Conservation (phyloP, 2,113 vertebrate genomes). For the Rhinopomastus cyanomelas region DNA sequence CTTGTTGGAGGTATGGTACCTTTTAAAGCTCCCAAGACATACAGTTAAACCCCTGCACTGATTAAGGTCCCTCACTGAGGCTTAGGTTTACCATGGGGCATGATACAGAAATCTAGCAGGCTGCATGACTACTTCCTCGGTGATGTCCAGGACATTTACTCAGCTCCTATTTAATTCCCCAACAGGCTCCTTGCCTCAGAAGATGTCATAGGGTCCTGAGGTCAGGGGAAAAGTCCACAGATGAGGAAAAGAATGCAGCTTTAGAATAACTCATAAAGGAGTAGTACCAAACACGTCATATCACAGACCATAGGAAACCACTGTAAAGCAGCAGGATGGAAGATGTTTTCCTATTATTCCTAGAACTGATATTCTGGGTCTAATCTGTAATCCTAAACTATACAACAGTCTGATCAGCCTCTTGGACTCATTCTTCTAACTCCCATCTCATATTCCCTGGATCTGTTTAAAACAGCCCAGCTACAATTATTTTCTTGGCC, state of each 20-base stretch:
- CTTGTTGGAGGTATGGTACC: not conserved
- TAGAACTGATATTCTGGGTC: not conserved
- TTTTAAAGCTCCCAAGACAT: not conserved
- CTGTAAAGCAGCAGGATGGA: not conserved
- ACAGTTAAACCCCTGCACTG: not conserved
- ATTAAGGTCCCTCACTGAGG: not conserved
- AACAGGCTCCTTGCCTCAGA: not conserved
- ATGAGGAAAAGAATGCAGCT: not conserved
- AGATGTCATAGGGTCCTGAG: not conserved
- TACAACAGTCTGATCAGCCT: not conserved
- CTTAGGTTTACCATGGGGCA: not conserved
- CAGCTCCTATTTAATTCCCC: slow-evolving; percentile 8
- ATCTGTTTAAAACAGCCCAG: slow-evolving; percentile 15
- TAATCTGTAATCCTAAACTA: not conserved
- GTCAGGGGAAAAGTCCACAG: not conserved
- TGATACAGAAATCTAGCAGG: not conserved
- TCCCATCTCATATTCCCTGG: not conserved
- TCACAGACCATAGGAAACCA: not conserved
- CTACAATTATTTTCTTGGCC: slow-evolving; percentile 17
- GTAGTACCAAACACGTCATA: rapidly evolving
- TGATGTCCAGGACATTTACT: not conserved
- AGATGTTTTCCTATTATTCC: not conserved
- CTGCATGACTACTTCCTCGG: not conserved
- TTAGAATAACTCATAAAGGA: not conserved
- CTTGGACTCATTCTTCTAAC: not conserved